Percentiles rank a stretch among this genome's conserved stretches.
These are phyloP conservation scores for Pyrgus malvae DNA, from an alignment of 2,888 invertebrate genomes.

Conservation along the genomic window DNA sequence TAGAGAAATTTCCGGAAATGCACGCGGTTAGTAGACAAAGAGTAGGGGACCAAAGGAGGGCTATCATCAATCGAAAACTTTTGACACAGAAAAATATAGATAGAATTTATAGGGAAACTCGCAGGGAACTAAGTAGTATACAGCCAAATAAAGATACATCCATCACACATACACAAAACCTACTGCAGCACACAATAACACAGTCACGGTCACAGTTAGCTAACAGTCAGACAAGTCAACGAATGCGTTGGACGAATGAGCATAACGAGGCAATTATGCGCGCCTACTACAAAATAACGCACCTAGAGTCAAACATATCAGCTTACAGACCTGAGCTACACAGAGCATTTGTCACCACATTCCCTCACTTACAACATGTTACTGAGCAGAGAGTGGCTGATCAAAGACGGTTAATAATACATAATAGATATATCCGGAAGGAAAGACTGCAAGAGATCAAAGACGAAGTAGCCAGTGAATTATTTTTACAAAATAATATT, in stretches of 20 bases:
- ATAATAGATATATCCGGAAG: no score
- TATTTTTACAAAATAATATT: no score
- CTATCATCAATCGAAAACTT: slow-evolving; percentile 19
- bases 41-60: slow-evolving; percentile 30
- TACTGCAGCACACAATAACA: background rate
- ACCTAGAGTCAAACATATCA: no score
- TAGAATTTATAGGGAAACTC: slow-evolving; percentile 19
- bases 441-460: no score
- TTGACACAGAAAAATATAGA: slow-evolving; percentile 8
- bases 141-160: background rate
- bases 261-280: slow-evolving; percentile 27
- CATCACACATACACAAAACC: background rate
- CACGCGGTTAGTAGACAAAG: slow-evolving; percentile 23
- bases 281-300: no score
- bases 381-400: no score
- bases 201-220: background rate
- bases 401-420: no score
- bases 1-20: slow-evolving; percentile 24
- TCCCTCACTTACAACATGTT: no score
- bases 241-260: slow-evolving; percentile 24
- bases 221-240: background rate
- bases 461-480: no score
- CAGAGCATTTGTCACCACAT: no score
- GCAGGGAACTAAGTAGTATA: background rate
- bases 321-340: no score